phyloP scores from a whole-genome alignment of 2,113 vertebrate species.

The Grammomys dolichurus region DNA sequence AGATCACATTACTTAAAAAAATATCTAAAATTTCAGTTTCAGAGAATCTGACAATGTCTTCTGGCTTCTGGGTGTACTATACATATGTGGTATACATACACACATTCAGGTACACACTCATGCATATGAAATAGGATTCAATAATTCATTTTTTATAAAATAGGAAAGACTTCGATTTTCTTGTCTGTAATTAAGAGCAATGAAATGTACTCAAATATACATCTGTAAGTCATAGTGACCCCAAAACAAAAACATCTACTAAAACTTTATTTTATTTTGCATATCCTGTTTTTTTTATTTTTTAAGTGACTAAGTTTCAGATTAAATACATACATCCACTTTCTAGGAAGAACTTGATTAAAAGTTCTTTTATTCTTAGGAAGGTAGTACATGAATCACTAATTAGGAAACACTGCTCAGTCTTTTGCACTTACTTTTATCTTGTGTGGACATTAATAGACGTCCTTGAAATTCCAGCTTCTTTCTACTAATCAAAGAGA shows the following conservation, averaged over 20 bases:
- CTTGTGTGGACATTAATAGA: slow-evolving; percentile 84
- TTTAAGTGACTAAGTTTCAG: background rate
- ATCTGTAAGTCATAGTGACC: background rate
- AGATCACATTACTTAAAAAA: background rate
- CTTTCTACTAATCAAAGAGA: slow-evolving; percentile 83
- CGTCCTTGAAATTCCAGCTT: slow-evolving; percentile 80
- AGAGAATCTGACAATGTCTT: background rate
- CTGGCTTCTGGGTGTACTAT: background rate
- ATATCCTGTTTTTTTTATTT: background rate
- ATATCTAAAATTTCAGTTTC: background rate
- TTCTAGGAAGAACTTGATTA: slow-evolving; percentile 50
- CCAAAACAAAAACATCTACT: slow-evolving; percentile 56
- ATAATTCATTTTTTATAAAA: background rate
- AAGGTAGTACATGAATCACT: slow-evolving; percentile 68
- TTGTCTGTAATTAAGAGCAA: background rate
- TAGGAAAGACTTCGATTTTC: background rate
- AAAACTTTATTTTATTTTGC: background rate
- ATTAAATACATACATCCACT: background rate
- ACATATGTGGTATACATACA: background rate
- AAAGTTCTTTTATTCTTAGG: slow-evolving; percentile 72
- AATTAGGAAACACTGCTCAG: slow-evolving; percentile 81
- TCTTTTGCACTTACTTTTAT: slow-evolving; percentile 78
- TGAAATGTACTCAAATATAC: slow-evolving; percentile 47
- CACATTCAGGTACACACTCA: background rate
- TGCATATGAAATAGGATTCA: background rate